A percentile compares a stretch with the other conserved stretches of the same genome.
phyloP scores from a whole-genome alignment of 2,797 vertebrate genomes.

The Sebastes itinus region DNA sequence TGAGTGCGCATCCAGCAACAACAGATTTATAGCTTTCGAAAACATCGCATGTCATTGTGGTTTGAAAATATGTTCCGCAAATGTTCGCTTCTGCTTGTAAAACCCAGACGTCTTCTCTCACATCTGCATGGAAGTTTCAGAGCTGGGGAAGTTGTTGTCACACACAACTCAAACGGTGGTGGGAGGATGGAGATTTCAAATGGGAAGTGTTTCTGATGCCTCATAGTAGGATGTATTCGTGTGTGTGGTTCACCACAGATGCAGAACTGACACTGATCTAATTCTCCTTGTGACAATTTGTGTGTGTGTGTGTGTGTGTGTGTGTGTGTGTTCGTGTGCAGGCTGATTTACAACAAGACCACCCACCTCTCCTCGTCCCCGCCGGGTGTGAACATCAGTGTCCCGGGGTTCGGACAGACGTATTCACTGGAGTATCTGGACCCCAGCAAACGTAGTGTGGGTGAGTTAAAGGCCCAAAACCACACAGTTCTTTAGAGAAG shows the following conservation, averaged over 20 bases:
- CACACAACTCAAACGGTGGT: neutral
- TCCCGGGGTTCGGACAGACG: conserved; percentile 95
- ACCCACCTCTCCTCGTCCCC: conserved; percentile 86
- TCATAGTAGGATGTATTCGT: neutral
- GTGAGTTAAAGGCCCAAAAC: conserved; percentile 78
- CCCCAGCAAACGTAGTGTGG: conserved; percentile 90
- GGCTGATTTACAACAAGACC: conserved; percentile 91
- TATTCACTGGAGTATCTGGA: conserved; percentile 94
- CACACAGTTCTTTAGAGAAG: neutral
- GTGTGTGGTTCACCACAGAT: neutral
- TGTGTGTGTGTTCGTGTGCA: conserved; percentile 49
- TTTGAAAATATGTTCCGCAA: neutral
- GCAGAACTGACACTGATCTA: conserved; percentile 9
- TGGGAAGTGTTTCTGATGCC: neutral
- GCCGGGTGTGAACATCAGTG: conserved; percentile 89
- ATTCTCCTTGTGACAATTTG: neutral
- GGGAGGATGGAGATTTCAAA: neutral
- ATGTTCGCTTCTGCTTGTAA: neutral
- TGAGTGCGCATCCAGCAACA: neutral
- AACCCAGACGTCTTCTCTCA: neutral
- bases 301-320: neutral
- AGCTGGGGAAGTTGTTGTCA: neutral
- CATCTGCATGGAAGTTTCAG: neutral
- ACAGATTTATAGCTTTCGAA: neutral
- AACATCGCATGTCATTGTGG: neutral